Evolutionary conservation across 2,113 vertebrate genomes (phyloP).

Genomic region (Paramormyrops kingsleyae): DNA sequence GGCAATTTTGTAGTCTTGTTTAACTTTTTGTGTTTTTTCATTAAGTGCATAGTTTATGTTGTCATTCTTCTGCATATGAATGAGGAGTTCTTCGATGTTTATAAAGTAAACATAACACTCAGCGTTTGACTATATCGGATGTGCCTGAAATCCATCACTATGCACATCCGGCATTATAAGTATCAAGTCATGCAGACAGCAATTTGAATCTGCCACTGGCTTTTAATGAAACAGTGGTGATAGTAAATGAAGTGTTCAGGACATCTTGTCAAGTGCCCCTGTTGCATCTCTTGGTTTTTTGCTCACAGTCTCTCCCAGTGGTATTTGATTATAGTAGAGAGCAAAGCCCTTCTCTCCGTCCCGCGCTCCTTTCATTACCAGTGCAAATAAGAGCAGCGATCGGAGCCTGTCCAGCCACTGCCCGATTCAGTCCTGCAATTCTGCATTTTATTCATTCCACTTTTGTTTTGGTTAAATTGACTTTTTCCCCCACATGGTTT

Average conservation of each 20-base stretch:
- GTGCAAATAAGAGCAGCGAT: not conserved
- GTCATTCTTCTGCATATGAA: not conserved
- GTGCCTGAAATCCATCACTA: not conserved
- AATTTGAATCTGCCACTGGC: not conserved
- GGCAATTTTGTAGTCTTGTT: not conserved
- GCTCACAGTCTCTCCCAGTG: not conserved
- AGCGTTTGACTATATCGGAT: not conserved
- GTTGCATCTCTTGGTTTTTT: not conserved
- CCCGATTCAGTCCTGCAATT: not conserved
- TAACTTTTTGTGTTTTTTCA: not conserved
- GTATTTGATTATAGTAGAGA: not conserved
- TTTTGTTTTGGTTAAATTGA: not conserved
- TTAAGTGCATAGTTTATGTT: not conserved
- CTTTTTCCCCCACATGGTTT: not conserved
- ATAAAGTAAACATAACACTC: not conserved
- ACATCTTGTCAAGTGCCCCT: not conserved
- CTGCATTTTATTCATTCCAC: not conserved
- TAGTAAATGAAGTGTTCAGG: not conserved
- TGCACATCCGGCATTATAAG: not conserved
- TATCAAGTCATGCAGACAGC: not conserved
- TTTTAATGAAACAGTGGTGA: not conserved
- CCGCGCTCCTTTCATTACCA: not conserved
- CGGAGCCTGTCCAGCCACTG: not conserved
- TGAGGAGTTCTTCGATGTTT: not conserved
- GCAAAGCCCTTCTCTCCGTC: not conserved